Evolutionary conservation across 1,140 invertebrate genomes (phyloP), one percentile per base, ranked within the genome.

Genomic region (Drosophila ohnishii): DNA sequence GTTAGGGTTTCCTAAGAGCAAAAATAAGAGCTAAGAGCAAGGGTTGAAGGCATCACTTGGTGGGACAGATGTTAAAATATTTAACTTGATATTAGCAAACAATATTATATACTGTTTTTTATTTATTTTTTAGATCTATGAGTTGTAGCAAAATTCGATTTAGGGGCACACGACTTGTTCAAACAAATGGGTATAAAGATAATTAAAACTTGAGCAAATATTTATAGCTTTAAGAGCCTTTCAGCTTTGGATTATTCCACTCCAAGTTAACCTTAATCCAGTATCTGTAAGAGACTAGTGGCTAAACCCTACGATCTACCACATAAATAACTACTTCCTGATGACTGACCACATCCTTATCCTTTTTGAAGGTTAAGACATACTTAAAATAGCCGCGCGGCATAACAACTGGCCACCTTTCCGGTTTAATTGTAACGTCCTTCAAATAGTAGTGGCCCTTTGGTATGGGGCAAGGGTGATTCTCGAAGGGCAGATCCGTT

Each of bases 1-100:
- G 13, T 19, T 39, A 50, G 50, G 28, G 9, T 25, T 47, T 48
- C 1, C 0, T 51, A 76, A 59, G 72, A 76, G 59, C 59, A 62
- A 6, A 14, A 42, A 3, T 9, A 16, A 11, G 5, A 19, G n/a
- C 2, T 16, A 57, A 48, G 42, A 37, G 30, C 42, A 32, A 42
- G 25, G 22, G 10, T 35, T 48, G 3, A 39, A 10, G 28, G 9
- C 25, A n/a, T 11, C 30, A 16, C 5, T 14, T 11, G 14, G 14
- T 32, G n/a, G 34, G 5, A 40, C 48, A 56, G 25, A 44, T 45
- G 37, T 16, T 30, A 16, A n/a, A 39, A 35, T 34, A 50, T 67
- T 37, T 22, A 42, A 22, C 28, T n/a, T 45, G 10, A 57, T 30
- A 22, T n/a, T 22, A 28, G 13, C 51, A 57, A 58, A 13, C 34